phyloP scores from a whole-genome alignment of 2,113 vertebrate species.

The Callionymus lyra region DNA sequence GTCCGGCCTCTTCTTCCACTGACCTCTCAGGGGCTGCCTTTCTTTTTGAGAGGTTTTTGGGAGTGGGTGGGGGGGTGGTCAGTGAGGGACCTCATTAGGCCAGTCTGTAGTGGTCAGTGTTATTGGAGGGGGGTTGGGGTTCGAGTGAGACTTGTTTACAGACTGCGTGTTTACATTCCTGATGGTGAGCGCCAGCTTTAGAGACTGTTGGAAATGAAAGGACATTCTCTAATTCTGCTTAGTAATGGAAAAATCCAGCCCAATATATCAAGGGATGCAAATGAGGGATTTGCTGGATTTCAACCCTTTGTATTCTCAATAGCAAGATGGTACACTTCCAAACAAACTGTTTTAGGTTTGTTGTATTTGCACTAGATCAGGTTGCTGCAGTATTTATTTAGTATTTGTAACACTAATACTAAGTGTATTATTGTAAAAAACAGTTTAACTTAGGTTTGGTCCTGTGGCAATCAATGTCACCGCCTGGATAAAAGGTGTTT shows the following conservation, averaged over 20 bases:
- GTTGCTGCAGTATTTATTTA: too few species aligned
- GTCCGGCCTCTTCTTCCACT: constrained; percentile 17
- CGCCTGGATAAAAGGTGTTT: too few species aligned
- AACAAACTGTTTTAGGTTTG: too few species aligned
- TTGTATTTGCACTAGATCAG: too few species aligned
- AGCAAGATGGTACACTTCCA: too few species aligned
- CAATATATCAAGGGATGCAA: constrained; percentile 51
- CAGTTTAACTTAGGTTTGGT: too few species aligned
- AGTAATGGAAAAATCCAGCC: constrained; percentile 67
- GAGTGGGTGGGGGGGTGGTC: constrained; percentile 25
- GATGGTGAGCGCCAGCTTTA: constrained; percentile 63
- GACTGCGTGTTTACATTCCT: constrained; percentile 75
- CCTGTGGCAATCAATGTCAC: too few species aligned
- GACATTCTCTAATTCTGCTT: constrained; percentile 68
- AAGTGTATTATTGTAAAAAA: too few species aligned
- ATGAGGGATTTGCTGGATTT: constrained; percentile 60
- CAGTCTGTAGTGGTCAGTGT: constrained; percentile 54
- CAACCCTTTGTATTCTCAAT: constrained; percentile 37
- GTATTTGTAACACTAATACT: too few species aligned
- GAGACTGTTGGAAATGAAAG: constrained; percentile 65
- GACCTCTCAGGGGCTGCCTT: constrained; percentile 29
- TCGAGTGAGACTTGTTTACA: constrained; percentile 70
- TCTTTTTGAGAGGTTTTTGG: constrained; percentile 35
- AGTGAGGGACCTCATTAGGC: constrained; percentile 56
- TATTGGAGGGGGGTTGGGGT: constrained; percentile 57